Evolutionary conservation across 2,113 vertebrate species (phyloP), one percentile per base, ranked within the genome.

Genomic region (Turnix velox): DNA sequence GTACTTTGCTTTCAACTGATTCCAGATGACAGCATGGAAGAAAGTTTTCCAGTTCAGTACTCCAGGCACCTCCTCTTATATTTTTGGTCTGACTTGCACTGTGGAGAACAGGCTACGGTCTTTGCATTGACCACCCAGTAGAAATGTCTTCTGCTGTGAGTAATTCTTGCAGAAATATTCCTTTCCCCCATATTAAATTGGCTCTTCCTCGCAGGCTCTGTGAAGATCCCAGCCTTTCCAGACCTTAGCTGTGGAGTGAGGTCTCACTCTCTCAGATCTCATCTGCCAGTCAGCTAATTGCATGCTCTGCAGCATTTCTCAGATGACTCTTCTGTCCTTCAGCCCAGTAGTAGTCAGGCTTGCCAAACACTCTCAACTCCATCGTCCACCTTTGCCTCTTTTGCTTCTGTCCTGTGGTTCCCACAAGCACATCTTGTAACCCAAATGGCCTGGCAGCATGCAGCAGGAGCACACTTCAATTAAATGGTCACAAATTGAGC

Each of bases 1-100:
- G 42, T 69, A 49, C 58, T 91, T 87, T 66, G 57, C 71, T 93
- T 91, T 93, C 89, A 96, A 94, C 31, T 37, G 79, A 39, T 89
- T 95, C 89, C 92, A 96, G 91, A 93, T 94, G 91, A 88, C 49
- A 87, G 65, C 73, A 75, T 48, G 46, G 91, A 92, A 83, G 22
- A 76, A 72, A 79, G 17, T 67, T 92, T 92, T 49, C 63, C 78
- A 80, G 31, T 46, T 73, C 49, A 30, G 2, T 52, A 40, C n/a
- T n/a, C n/a, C 9, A 61, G 31, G 8, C 88, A 75, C 87, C 45
- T 75, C 55, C 58, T 75, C 66, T 61, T 68, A 14, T 7, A 4
- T 23, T 24, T 66, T 63, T 79, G 55, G 43, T 3, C 33, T 84
- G 65, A 84, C 45, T 66, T 48, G 51, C 55, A 23, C 68, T 68